phyloP scores from a whole-genome alignment of 53 echinoderm and acorn worm species.

The Arbacia lixula region DNA sequence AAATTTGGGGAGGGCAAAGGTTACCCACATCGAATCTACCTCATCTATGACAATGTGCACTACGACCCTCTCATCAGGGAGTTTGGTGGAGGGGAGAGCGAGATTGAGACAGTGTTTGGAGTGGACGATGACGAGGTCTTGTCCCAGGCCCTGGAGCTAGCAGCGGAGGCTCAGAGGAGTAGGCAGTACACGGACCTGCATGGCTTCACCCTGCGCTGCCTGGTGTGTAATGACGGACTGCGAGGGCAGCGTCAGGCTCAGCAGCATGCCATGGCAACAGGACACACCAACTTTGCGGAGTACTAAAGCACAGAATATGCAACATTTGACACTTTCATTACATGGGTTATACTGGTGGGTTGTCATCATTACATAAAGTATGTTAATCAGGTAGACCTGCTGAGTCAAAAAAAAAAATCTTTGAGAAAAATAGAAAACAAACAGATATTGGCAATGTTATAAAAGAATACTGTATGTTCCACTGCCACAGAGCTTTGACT shows the following conservation, averaged over 20 bases:
- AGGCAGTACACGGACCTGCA: constrained; percentile 79
- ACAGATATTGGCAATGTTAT: too few species aligned
- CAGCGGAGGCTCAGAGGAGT: constrained; percentile 67
- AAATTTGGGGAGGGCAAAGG: constrained; percentile 68
- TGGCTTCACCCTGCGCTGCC: constrained; percentile 70
- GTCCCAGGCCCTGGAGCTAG: constrained; percentile 70
- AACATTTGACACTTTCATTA: too few species aligned
- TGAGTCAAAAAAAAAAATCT: too few species aligned
- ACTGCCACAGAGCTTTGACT: too few species aligned
- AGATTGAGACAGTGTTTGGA: constrained; percentile 58
- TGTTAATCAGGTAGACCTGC: too few species aligned
- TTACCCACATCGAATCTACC: constrained; percentile 59
- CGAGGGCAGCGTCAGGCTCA: constrained; percentile 76
- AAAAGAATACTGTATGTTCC: too few species aligned
- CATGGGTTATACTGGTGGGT: too few species aligned
- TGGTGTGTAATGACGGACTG: constrained; percentile 73
- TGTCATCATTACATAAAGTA: too few species aligned
- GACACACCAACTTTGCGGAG: constrained; percentile 80
- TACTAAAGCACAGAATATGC: too few species aligned
- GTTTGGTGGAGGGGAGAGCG: constrained; percentile 28
- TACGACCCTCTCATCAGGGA: constrained; percentile 77
- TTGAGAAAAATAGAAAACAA: too few species aligned
- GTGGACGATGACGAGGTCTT: constrained; percentile 63
- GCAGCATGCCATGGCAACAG: constrained; percentile 78
- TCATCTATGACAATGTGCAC: constrained; percentile 78